These are phyloP conservation scores for Beaufortia kweichowensis DNA, from an alignment of 2,113 vertebrate genomes.

Conservation along the genomic window DNA sequence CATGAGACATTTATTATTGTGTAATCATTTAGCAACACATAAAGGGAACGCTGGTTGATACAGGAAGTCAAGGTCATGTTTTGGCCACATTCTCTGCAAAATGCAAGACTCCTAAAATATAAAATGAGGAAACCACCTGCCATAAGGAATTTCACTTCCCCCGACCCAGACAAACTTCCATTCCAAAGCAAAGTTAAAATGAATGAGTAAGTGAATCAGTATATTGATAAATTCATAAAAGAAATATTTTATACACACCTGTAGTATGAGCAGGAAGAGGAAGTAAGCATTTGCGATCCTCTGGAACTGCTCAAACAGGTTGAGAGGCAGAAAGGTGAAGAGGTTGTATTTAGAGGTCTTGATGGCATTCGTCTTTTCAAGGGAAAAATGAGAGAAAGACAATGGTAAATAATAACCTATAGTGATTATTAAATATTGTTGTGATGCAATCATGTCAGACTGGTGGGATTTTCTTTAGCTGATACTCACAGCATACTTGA, in stretches of 20 bases:
- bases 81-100: neutral
- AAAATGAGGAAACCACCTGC: constrained; percentile 56
- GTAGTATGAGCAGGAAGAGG: constrained; percentile 88
- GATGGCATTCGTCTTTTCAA: constrained; percentile 84
- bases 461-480: too few species aligned
- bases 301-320: constrained; percentile 97
- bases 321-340: constrained; percentile 91
- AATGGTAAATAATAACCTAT: constrained; percentile 20
- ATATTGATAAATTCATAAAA: neutral
- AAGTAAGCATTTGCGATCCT: constrained; percentile 96
- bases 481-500: constrained; percentile 86
- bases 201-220: neutral
- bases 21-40: neutral
- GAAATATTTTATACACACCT: constrained; percentile 72
- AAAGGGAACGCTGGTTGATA: neutral
- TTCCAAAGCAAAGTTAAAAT: constrained; percentile 2
- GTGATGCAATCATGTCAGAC: neutral
- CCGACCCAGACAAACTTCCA: constrained; percentile 12
- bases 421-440: neutral
- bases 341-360: constrained; percentile 92
- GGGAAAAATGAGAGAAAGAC: constrained; percentile 19
- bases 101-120: neutral
- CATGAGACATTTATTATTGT: constrained; percentile 7
- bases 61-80: constrained; percentile 2
- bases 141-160: constrained; percentile 45